Base-by-base conservation (phyloP, 2,888 invertebrate species). In the Chaitophorus viminalis region DNA sequence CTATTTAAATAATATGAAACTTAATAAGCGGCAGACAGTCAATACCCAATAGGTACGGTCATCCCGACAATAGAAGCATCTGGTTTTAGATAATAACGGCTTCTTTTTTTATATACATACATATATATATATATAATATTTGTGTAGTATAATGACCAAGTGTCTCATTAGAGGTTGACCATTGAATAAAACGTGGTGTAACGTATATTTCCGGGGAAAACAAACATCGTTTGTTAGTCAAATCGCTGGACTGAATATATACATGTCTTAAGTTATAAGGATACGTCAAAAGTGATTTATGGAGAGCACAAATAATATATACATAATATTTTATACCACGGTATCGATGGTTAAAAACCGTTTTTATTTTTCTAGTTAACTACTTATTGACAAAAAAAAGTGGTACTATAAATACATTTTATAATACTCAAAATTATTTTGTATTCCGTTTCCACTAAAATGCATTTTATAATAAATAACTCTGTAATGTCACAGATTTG, bases 101-200 rank as follows among this genome's bases (percentile, higher is more conserved):
- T 85, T 68, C 65, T 79, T 21, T 54, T 86, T 72, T 77, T 36
- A 39, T 78, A 29, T 77, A 29, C n/a, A 54, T 68, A 29, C 68
- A 85, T 85, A 70, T 36, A 60, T 83, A 60, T 74, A 21, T 60
- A 77, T 77, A 54, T 17, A 18, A 11, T 54, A 11, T 46, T 46
- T 46, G 29, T 31, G 70, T 70, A 8, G 79, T 84, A 77, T 81
- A 78, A 79, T 65, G 81, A 87, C 72, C 79, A 25, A 60, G 78
- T 74, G 79, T 87, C 87, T 87, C 87, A 87, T 87, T 87, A 87
- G 79, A 79, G 74, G 79, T 87, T 87, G 87, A 87, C 87, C 87
- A 79, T 76, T 68, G 76, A 39, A 68, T 36, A 75, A 83, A 75
- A 83, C 39, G 25, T 60, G 65, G 68, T 33, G 65, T 76, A 65